Conservation (phyloP, 2,888 invertebrate genomes). For the Metalampra italica region DNA sequence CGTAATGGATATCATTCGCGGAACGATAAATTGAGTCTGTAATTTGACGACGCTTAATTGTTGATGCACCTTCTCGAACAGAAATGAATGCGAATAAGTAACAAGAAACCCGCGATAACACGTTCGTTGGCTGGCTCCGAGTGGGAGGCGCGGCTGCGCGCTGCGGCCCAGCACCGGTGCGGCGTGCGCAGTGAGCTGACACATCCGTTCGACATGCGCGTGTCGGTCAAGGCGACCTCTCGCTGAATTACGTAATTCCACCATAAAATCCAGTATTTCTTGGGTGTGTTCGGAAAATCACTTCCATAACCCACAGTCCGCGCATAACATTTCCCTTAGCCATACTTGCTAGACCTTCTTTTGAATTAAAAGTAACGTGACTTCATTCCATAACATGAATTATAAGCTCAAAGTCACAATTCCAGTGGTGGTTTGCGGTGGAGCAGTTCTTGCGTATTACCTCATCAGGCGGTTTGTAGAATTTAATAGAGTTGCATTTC, state of each 20-base stretch:
- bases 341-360: slow-evolving; percentile 39
- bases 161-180: slow-evolving; percentile 59
- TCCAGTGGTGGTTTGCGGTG: slow-evolving; percentile 73
- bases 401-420: slow-evolving; percentile 73
- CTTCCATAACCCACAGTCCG: slow-evolving; percentile 48
- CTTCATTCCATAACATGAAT: slow-evolving; percentile 54
- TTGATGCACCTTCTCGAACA: slow-evolving; percentile 43
- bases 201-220: slow-evolving; percentile 75
- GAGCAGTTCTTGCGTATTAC: slow-evolving; percentile 74
- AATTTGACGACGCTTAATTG: slow-evolving; percentile 60
- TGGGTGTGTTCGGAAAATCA: slow-evolving; percentile 70
- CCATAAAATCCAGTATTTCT: slow-evolving; percentile 56
- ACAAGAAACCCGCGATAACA: slow-evolving; percentile 71
- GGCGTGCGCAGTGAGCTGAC: slow-evolving; percentile 77
- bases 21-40: slow-evolving; percentile 53
- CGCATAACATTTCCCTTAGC: slow-evolving; percentile 39
- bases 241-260: slow-evolving; percentile 73
- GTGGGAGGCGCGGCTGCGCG: slow-evolving; percentile 72
- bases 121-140: slow-evolving; percentile 51
- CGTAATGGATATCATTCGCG: slow-evolving; percentile 38
- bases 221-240: slow-evolving; percentile 74
- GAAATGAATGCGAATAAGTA: slow-evolving; percentile 65
- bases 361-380: slow-evolving; percentile 24
- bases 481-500: slow-evolving; percentile 22
- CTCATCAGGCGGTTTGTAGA: slow-evolving; percentile 75